These are phyloP conservation scores for Hirundo rustica DNA, from an alignment of 2,797 vertebrate species.

Conservation along the genomic window DNA sequence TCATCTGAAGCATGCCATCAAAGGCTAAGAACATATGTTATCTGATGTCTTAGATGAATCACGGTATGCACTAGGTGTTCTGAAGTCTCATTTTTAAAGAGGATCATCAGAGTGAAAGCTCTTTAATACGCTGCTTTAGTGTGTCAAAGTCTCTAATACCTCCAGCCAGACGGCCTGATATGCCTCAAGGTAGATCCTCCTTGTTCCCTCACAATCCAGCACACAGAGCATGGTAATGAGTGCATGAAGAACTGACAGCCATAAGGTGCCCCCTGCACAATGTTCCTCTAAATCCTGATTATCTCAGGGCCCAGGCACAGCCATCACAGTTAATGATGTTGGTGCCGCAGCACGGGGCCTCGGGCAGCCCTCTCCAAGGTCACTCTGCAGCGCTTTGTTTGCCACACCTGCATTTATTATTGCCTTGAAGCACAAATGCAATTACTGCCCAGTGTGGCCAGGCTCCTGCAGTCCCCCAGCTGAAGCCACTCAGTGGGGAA, in stretches of 20 bases:
- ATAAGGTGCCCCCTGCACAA: conserved; percentile 66
- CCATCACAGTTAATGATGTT: conserved; percentile 65
- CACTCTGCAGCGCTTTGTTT: conserved; percentile 68
- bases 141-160: conserved; percentile 71
- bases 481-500: conserved; percentile 24
- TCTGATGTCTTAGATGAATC: conserved; percentile 69
- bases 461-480: conserved; percentile 55
- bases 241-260: conserved; percentile 66
- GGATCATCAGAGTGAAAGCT: conserved; percentile 58
- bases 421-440: conserved; percentile 77
- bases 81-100: conserved; percentile 62
- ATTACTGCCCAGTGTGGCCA: conserved; percentile 71
- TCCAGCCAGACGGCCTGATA: conserved; percentile 63
- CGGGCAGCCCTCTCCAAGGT: conserved; percentile 78
- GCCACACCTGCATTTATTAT: conserved; percentile 72
- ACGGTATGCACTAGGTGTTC: conserved; percentile 6
- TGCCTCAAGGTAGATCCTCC: conserved; percentile 68
- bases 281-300: conserved; percentile 62
- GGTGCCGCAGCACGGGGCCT: conserved; percentile 67
- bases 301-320: conserved; percentile 49
- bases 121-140: conserved; percentile 72
- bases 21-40: conserved; percentile 48
- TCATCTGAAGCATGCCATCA: conserved; percentile 38
- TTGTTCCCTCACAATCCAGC: conserved; percentile 77
- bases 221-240: conserved; percentile 71